phyloP scores from a whole-genome alignment of 1,140 invertebrate species.

The Druon quercuslanigerum region DNA sequence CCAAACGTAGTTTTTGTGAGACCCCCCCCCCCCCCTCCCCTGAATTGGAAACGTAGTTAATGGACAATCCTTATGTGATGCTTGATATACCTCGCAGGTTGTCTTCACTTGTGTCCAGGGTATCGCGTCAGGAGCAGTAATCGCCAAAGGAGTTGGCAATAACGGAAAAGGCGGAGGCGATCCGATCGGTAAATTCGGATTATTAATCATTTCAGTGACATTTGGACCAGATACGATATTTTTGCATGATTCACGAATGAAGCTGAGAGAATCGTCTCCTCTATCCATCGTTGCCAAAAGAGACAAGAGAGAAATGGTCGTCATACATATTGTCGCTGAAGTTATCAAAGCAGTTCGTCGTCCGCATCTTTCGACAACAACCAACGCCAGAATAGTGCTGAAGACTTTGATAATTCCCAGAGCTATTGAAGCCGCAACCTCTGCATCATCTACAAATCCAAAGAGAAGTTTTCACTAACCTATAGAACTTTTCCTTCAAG shows the following conservation, averaged over 20 bases:
- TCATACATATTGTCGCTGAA: conserved; percentile 73
- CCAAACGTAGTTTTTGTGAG: too few relatives aligned
- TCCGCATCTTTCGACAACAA: conserved; percentile 77
- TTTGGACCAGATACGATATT: conserved; percentile 37
- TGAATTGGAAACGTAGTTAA: too few relatives aligned
- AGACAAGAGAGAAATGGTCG: conserved; percentile 70
- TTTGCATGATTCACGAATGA: conserved; percentile 54
- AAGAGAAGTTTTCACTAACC: conserved; percentile 50
- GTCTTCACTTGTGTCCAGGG: conserved; percentile 67
- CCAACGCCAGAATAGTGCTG: conserved; percentile 66
- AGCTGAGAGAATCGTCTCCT: conserved; percentile 55
- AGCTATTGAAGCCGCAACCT: conserved; percentile 66
- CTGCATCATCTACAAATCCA: conserved; percentile 62
- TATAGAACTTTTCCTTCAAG: not conserved
- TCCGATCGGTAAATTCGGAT: conserved; percentile 53
- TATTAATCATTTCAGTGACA: conserved; percentile 39
- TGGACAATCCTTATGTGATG: too few relatives aligned
- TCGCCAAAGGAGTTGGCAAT: conserved; percentile 67
- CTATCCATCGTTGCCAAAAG: conserved; percentile 70
- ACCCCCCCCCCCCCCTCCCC: too few relatives aligned
- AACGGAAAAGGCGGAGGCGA: conserved; percentile 68
- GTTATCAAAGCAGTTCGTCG: conserved; percentile 75
- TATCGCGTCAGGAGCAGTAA: conserved; percentile 61
- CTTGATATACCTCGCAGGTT: conserved; percentile 61
- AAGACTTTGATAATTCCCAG: conserved; percentile 70